Evolutionary conservation across 1,140 invertebrate species (phyloP).

Genomic region (Drosophila bifasciata): DNA sequence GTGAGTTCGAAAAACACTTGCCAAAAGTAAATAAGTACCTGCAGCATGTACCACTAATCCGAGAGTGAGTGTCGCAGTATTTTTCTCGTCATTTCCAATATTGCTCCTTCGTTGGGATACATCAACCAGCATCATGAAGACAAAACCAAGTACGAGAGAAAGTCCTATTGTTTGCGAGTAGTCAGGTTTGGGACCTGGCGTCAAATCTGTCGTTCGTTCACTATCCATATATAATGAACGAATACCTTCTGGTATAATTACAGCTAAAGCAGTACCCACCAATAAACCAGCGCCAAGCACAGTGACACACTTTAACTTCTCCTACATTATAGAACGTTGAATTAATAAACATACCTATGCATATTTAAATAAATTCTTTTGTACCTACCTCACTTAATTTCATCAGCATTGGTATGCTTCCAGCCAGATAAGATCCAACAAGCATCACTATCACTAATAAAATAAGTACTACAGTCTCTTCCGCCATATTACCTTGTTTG

Average conservation of each 20-base stretch:
- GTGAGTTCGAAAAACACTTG: neutral
- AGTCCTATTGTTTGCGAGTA: slow-evolving; percentile 87
- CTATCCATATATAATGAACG: slow-evolving; percentile 88
- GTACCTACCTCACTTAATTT: slow-evolving; percentile 94
- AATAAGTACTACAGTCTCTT: slow-evolving; percentile 92
- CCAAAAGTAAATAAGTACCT: slow-evolving; percentile 30
- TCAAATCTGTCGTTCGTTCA: slow-evolving; percentile 15
- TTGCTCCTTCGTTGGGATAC: slow-evolving; percentile 87
- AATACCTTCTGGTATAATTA: slow-evolving; percentile 99
- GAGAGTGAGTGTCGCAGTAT: slow-evolving; percentile 91
- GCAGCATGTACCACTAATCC: slow-evolving; percentile 97
- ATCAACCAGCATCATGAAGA: slow-evolving; percentile 99
- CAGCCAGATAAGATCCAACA: slow-evolving; percentile 96
- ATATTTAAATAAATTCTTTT: neutral
- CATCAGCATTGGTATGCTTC: slow-evolving; percentile 96
- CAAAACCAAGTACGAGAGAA: slow-evolving; percentile 90
- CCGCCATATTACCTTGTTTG: slow-evolving; percentile 75
- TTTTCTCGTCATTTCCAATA: slow-evolving; percentile 87
- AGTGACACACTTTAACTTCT: slow-evolving; percentile 96
- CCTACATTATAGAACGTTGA: slow-evolving; percentile 85
- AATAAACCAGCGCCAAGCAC: slow-evolving; percentile 98
- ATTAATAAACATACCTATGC: slow-evolving; percentile 87
- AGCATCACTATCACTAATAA: slow-evolving; percentile 95
- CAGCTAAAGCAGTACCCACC: slow-evolving; percentile 98
- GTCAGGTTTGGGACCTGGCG: slow-evolving; percentile 65